A percentile compares a stretch with the other conserved stretches of the same genome.
Evolutionary conservation across 2,113 vertebrate species (phyloP).

Genomic region (Paraplagusia blochii): DNA sequence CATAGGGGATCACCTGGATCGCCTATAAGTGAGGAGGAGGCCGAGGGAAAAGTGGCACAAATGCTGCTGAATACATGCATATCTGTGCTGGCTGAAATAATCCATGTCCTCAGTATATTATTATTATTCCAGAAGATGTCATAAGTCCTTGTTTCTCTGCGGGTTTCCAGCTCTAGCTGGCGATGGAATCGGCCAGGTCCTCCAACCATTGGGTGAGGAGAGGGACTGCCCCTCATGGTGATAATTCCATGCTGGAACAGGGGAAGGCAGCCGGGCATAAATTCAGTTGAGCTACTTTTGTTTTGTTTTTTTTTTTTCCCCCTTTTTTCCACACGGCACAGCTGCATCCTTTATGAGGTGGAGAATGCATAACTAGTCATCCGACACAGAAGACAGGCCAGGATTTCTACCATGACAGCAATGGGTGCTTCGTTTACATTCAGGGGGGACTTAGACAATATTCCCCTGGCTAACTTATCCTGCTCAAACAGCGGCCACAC

Average conservation of each 20-base stretch:
- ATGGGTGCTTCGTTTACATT: conserved; percentile 67
- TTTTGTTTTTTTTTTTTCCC: conserved; percentile 12
- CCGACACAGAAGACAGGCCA: conserved; percentile 42
- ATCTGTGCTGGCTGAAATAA: conserved; percentile 23
- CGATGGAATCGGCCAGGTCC: conserved; percentile 16
- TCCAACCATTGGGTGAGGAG: conserved; percentile 6
- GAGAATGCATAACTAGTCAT: conserved; percentile 65
- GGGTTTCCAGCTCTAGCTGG: conserved; percentile 15
- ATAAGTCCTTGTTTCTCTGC: conserved; percentile 9
- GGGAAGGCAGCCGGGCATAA: conserved; percentile 41
- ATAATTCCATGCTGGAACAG: conserved; percentile 38
- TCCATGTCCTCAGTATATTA: conserved; percentile 37
- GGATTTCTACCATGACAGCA: conserved; percentile 47
- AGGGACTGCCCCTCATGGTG: conserved; percentile 30
- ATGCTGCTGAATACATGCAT: conserved; percentile 35
- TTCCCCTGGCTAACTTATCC: conserved; percentile 69
- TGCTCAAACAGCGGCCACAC: conserved; percentile 67
- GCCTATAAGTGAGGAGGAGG: conserved; percentile 30
- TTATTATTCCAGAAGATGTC: conserved; percentile 23
- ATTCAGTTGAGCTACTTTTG: conserved; percentile 37
- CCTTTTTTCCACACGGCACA: conserved; percentile 35
- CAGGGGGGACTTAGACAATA: conserved; percentile 57
- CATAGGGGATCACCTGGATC: conserved; percentile 45
- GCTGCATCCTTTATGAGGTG: conserved; percentile 68
- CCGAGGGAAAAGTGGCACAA: conserved; percentile 32